Evolutionary conservation across 1,140 invertebrate genomes (phyloP).

Genomic region (Parasteatoda tepidariorum): DNA sequence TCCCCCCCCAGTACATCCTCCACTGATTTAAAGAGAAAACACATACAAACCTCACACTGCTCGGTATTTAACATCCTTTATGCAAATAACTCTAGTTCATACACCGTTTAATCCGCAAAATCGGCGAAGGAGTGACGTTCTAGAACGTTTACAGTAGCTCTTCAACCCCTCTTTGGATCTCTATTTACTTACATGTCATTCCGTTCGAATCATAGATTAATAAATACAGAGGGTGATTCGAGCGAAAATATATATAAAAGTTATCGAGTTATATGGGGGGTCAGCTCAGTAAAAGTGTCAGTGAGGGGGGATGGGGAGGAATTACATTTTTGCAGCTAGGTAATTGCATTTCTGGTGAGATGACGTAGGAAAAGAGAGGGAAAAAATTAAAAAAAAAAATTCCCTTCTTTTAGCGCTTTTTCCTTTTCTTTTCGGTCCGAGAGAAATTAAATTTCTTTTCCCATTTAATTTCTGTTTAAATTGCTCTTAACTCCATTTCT

Average conservation of each 20-base stretch:
- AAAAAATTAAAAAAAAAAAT: constrained; percentile 4
- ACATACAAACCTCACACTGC: background rate
- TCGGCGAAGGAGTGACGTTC: background rate
- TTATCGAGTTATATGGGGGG: constrained; percentile 51
- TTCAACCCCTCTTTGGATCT: background rate
- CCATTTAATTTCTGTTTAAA: constrained; percentile 59
- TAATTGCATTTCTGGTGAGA: constrained; percentile 42
- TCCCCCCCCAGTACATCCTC: background rate
- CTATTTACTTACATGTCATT: constrained; percentile 47
- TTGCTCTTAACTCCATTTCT: constrained; percentile 55
- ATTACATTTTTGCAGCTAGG: constrained; percentile 43
- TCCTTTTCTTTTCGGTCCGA: background rate
- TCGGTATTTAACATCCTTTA: constrained; percentile 33
- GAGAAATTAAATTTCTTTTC: constrained; percentile 57
- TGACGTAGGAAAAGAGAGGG: background rate
- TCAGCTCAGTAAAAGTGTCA: background rate
- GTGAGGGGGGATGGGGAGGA: background rate
- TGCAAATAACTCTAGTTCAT: constrained; percentile 18
- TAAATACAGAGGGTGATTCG: constrained; percentile 4
- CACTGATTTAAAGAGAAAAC: background rate
- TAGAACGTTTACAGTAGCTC: too few relatives aligned
- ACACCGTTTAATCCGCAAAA: constrained; percentile 34
- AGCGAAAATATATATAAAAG: constrained; percentile 24
- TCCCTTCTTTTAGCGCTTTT: constrained; percentile 18
- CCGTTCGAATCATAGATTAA: constrained; percentile 41